Evolutionary conservation across 2,888 invertebrate species (phyloP).

Genomic region (Argyra leucocephala): DNA sequence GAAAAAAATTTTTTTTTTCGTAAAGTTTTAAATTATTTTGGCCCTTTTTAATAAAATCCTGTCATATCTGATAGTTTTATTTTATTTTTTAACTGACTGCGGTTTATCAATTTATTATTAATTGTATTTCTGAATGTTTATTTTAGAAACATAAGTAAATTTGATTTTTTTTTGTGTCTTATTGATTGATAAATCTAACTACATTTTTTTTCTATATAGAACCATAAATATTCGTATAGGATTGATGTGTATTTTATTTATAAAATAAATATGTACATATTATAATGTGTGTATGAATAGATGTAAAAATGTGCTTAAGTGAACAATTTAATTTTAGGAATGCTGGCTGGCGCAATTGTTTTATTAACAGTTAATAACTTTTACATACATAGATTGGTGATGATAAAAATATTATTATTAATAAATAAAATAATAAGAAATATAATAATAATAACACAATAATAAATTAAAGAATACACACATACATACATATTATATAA

Average conservation of each 20-base stretch:
- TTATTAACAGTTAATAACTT: constrained; percentile 4
- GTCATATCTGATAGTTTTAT: no score
- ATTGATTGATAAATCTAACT: background rate
- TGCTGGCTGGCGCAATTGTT: constrained; percentile 6
- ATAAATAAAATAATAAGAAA: no score
- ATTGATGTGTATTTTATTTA: no score
- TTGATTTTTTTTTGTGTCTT: background rate
- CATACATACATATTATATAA: no score
- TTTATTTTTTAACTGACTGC: background rate
- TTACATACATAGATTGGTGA: background rate
- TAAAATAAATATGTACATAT: no score
- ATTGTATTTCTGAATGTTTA: background rate
- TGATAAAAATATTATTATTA: no score
- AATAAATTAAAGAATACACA: no score
- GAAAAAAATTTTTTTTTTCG: no score
- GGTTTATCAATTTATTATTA: constrained; percentile 6
- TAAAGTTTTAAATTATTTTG: no score
- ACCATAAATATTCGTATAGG: background rate
- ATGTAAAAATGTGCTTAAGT: background rate
- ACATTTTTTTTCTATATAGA: no score
- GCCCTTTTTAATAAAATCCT: no score
- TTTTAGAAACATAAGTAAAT: constrained; percentile 1
- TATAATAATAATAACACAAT: no score
- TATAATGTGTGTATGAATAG: background rate
- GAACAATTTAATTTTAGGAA: constrained; percentile 6